A percentile compares a stretch with the other conserved stretches of the same genome.
phyloP scores from a whole-genome alignment of 2,113 vertebrate species.

The Crotalus tigris region DNA sequence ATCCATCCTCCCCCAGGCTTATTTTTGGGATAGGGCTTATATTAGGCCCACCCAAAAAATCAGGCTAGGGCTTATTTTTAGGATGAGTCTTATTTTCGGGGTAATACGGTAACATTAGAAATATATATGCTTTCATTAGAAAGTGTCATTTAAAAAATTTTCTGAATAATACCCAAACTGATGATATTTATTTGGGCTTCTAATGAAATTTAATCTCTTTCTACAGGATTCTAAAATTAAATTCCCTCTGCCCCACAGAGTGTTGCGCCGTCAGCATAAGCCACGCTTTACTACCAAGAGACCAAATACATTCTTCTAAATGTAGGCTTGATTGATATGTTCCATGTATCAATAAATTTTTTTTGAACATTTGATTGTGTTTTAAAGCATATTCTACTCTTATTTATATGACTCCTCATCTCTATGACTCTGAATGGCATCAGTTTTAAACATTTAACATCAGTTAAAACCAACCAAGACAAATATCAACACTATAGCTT shows the following conservation, averaged over 20 bases:
- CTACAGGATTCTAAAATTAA: slow-evolving; percentile 96
- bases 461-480: background rate
- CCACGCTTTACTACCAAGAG: slow-evolving; percentile 99
- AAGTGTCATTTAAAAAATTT: background rate
- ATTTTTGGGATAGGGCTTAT: too few relatives aligned
- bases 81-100: too few relatives aligned
- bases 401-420: background rate
- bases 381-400: background rate
- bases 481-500: background rate
- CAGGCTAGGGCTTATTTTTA: too few relatives aligned
- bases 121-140: background rate
- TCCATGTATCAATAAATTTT: slow-evolving; percentile 72
- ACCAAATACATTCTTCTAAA: slow-evolving; percentile 96
- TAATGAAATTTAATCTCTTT: background rate
- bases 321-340: slow-evolving; percentile 29
- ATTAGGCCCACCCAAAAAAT: too few relatives aligned
- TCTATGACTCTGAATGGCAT: background rate
- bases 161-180: background rate
- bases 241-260: slow-evolving; percentile 96
- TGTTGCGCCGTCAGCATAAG: slow-evolving; percentile 94
- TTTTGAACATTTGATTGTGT: slow-evolving; percentile 23
- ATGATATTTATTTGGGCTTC: background rate
- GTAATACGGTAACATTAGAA: background rate
- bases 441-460: background rate
- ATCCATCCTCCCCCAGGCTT: too few relatives aligned